Percentiles rank a stretch among this genome's conserved stretches.
Conservation (phyloP, 2,888 invertebrate species). For the Unio pictorum region DNA sequence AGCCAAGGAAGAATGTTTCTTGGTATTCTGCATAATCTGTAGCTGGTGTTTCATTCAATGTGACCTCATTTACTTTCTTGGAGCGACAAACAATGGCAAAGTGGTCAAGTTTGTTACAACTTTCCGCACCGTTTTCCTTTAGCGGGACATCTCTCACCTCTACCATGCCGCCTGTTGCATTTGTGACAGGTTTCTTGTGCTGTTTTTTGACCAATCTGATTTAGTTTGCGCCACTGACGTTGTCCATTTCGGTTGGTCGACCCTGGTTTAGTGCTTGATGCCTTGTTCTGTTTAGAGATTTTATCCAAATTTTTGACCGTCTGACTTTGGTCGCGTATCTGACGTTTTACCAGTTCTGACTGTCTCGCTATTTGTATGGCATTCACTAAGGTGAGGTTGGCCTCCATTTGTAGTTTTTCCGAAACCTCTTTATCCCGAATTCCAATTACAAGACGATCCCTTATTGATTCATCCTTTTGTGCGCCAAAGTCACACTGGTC, state of each 20-base stretch:
- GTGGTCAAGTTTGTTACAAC: constrained; percentile 10
- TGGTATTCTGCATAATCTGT: not conserved
- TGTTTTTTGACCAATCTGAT: not conserved
- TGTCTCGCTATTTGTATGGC: constrained; percentile 9
- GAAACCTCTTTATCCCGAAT: constrained; percentile 12
- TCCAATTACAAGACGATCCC: constrained; percentile 17
- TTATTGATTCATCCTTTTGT: constrained; percentile 12
- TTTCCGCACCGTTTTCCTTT: constrained; percentile 7
- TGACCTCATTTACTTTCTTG: not conserved
- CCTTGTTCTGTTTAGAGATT: not conserved
- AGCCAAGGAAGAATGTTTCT: constrained; percentile 10
- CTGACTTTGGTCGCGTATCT: constrained; percentile 6
- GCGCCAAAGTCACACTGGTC: constrained; percentile 18
- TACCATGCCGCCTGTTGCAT: constrained; percentile 12
- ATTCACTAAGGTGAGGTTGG: constrained; percentile 8
- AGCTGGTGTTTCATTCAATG: not conserved
- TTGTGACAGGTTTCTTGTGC: constrained; percentile 1
- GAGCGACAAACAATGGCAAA: constrained; percentile 11
- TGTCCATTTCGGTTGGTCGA: no score
- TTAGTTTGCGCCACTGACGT: no score
- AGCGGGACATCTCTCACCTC: constrained; percentile 4
- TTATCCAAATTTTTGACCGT: constrained; percentile 3
- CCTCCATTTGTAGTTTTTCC: constrained; percentile 15
- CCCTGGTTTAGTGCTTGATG: not conserved
- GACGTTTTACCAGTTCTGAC: constrained; percentile 10